Evolutionary conservation across 2,797 vertebrate genomes (phyloP).

Genomic region (Anguilla marmorata): DNA sequence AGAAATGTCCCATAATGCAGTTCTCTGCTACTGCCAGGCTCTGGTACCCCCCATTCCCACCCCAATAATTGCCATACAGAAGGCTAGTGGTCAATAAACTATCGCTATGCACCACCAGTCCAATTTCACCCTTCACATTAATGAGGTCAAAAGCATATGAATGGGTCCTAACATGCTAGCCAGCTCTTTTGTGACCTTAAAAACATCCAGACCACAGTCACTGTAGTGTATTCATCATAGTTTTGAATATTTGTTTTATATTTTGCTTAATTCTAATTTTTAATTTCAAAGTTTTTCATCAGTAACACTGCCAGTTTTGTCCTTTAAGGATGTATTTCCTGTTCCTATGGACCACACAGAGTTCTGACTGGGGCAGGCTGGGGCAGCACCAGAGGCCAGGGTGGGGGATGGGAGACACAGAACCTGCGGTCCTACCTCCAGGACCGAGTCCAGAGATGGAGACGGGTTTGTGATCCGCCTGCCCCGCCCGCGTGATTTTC

Average conservation of each 20-base stretch:
- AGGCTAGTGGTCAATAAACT: neutral
- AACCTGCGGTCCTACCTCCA: conserved; percentile 70
- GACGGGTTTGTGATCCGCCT: conserved; percentile 83
- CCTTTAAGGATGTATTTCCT: neutral
- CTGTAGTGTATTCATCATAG: neutral
- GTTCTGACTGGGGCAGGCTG: neutral
- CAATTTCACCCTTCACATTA: conserved; percentile 40
- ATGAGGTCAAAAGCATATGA: neutral
- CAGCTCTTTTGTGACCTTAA: neutral
- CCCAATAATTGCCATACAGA: neutral
- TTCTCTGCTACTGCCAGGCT: neutral
- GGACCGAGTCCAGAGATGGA: conserved; percentile 78
- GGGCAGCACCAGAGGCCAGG: neutral
- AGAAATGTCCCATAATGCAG: conserved; percentile 37
- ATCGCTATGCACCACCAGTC: conserved; percentile 42
- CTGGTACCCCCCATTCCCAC: neutral
- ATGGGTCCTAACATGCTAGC: neutral
- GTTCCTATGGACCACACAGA: neutral
- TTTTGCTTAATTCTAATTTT: neutral
- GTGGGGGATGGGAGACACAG: neutral
- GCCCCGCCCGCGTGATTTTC: conserved; percentile 78
- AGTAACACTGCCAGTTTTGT: neutral
- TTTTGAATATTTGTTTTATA: neutral
- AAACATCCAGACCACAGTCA: neutral
- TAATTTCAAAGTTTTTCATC: neutral